phyloP scores from a whole-genome alignment of 2,888 invertebrate species.

The Noctuana brunneofusca region DNA sequence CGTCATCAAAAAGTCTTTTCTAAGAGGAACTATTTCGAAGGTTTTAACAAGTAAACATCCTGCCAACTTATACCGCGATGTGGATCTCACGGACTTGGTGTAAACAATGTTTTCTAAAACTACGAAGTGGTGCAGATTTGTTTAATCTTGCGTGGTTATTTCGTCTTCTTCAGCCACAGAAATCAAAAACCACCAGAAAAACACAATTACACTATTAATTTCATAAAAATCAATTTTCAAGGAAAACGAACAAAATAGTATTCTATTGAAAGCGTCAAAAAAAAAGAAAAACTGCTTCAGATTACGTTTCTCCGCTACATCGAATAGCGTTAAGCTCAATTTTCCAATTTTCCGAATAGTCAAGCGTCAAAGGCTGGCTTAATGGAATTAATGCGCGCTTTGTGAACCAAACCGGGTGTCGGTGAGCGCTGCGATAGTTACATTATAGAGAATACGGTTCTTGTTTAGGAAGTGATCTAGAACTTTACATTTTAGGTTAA shows the following conservation, averaged over 20 bases:
- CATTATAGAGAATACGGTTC: neutral
- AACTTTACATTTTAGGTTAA: neutral
- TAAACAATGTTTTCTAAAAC: neutral
- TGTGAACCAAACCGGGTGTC: slow-evolving; percentile 12
- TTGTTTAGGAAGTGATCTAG: neutral
- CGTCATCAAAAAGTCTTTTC: slow-evolving; percentile 29
- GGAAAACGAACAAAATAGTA: neutral
- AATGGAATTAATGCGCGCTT: slow-evolving; percentile 27
- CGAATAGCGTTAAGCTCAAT: slow-evolving; percentile 10
- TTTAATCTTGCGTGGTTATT: no score
- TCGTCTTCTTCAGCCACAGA: no score
- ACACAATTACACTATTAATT: no score
- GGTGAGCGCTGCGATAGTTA: neutral
- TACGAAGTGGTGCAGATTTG: no score
- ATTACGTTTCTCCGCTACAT: slow-evolving; percentile 9
- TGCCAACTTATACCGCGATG: slow-evolving; percentile 13
- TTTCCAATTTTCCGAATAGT: slow-evolving; percentile 27
- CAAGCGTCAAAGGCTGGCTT: slow-evolving; percentile 17
- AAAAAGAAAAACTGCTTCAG: slow-evolving; percentile 9
- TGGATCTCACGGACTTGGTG: slow-evolving; percentile 6
- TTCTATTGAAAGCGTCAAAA: slow-evolving; percentile 1
- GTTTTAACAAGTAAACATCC: slow-evolving; percentile 25
- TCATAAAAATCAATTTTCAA: neutral
- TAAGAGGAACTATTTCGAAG: slow-evolving; percentile 20
- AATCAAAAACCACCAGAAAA: no score